These are phyloP conservation scores for Drosophila affinis DNA, from an alignment of 2,888 invertebrate genomes.

Conservation along the genomic window DNA sequence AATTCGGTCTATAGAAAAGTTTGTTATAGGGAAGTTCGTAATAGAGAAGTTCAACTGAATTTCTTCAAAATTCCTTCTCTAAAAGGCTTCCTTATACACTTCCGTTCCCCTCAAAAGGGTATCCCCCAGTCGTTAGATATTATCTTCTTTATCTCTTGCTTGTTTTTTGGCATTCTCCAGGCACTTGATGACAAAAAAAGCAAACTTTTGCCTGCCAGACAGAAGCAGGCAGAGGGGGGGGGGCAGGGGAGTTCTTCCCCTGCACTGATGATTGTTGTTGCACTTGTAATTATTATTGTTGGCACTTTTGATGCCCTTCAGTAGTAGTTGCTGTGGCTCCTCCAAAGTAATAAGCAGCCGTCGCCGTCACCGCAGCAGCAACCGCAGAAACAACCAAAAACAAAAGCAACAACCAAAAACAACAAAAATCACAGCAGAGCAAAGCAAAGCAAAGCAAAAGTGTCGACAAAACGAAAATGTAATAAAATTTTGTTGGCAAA, in stretches of 20 bases:
- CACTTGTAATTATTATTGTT: constrained; percentile 73
- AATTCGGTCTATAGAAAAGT: no score
- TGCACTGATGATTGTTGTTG: constrained; percentile 41
- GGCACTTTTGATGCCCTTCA: constrained; percentile 59
- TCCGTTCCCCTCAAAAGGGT: no score
- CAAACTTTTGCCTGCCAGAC: constrained; percentile 61
- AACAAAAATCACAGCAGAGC: constrained; percentile 17
- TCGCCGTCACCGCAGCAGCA: constrained; percentile 18
- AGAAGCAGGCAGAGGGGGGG: constrained; percentile 28
- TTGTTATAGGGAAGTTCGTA: no score
- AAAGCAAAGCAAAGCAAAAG: constrained; percentile 47
- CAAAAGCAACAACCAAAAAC: constrained; percentile 14
- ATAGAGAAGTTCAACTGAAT: no score
- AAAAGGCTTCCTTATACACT: no score
- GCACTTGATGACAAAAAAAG: neutral
- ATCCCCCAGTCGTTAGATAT: no score
- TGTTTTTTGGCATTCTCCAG: no score
- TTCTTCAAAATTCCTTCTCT: no score
- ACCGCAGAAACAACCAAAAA: constrained; percentile 28
- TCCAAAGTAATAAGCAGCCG: constrained; percentile 66
- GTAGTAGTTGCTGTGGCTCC: constrained; percentile 30
- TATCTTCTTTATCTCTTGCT: no score
- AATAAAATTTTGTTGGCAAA: constrained; percentile 74
- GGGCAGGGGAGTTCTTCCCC: constrained; percentile 1
- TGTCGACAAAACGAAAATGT: constrained; percentile 74